Base-by-base conservation (phyloP, 1,140 invertebrate species). In the Drosophila nebulosa region DNA sequence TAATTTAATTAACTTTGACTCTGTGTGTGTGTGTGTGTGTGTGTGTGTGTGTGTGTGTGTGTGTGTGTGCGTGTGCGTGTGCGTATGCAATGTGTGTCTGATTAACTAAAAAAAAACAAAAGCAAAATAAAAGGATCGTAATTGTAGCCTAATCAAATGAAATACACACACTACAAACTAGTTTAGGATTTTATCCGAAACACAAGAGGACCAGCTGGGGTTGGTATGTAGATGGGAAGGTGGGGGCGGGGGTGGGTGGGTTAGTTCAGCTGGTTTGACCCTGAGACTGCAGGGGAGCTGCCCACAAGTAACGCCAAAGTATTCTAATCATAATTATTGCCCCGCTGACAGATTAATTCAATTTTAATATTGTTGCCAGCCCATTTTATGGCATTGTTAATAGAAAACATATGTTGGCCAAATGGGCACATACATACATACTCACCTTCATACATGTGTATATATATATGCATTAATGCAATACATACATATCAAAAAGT, bases 1-100 rank as follows among this genome's bases (percentile, higher is more conserved):
- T 86, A 88, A 86, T 86, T 86, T 88, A 88, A 86, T 86, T 86
- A 86, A 81, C 78, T 81, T 69, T 83, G 63, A 77, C 73, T 85
- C 6, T 30, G 50, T 32, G 46, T 53, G 26, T 42, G 14, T 57
- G 22, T 22, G 26, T 53, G 46, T 67, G 26, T 71, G 58, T 53
- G 35, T 51, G 26, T n/a, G n/a, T n/a, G n/a, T n/a, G 18, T 52
- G 18, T 58, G 51, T 39, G 14, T 26, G 51, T 56, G 22, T 21
- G 14, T 57, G 64, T 56, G 50, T 51, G 60, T 53, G 32, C 58
- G 52, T n/a, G 18, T 52, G 18, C 52, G 51, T 39, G 14, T 26
- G 51, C 50, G 22, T 21, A 12, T 57, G 64, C n/a, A n/a, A n/a
- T 64, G 46, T 68, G 63, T 30, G 61, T 61, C 60, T 72, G 74